A percentile compares a stretch with the other conserved stretches of the same genome.
These are phyloP conservation scores for Carassius carassius DNA, from an alignment of 2,113 vertebrate species.

Conservation along the genomic window DNA sequence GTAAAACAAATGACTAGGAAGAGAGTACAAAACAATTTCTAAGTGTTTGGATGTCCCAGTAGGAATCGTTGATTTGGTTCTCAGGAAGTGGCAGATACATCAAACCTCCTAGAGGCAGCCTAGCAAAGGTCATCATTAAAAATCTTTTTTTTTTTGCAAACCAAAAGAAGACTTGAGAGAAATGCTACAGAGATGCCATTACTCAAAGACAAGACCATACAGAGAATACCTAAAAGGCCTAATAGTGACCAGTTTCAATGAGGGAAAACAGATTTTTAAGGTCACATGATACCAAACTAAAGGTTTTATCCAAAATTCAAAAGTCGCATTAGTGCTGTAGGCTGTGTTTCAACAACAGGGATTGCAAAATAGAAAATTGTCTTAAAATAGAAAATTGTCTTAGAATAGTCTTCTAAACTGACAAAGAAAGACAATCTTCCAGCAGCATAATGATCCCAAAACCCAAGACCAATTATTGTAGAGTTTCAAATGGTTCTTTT, in stretches of 20 bases:
- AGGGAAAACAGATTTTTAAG: not conserved
- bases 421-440: not conserved
- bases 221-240: not conserved
- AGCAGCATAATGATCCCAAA: not conserved
- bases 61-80: slow-evolving; percentile 13
- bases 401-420: not conserved
- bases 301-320: not conserved
- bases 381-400: not conserved
- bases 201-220: not conserved
- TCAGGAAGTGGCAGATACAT: slow-evolving; percentile 11
- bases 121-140: slow-evolving; percentile 18
- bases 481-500: not conserved
- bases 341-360: not conserved
- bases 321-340: not conserved
- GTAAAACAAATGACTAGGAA: slow-evolving; percentile 34
- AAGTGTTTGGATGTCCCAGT: slow-evolving; percentile 24
- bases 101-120: slow-evolving; percentile 26
- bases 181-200: not conserved
- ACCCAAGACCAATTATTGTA: not conserved
- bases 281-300: not conserved
- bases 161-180: slow-evolving; percentile 1
- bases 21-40: slow-evolving; percentile 12
- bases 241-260: not conserved
- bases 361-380: not conserved
- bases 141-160: no score